phyloP scores from a whole-genome alignment of 2,888 invertebrate species.

The Pheosia gnoma region DNA sequence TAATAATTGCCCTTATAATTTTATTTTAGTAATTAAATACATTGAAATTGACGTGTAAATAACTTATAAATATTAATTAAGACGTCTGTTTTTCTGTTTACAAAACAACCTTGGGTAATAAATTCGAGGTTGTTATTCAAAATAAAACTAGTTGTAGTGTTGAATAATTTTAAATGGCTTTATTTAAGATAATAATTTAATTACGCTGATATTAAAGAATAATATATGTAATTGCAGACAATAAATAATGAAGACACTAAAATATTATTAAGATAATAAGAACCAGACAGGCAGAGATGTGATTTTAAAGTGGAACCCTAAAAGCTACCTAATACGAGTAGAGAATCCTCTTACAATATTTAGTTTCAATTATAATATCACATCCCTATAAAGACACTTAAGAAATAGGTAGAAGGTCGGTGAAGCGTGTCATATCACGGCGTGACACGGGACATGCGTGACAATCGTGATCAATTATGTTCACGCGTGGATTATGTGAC shows the following conservation, averaged over 20 bases:
- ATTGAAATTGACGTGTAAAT: slow-evolving; percentile 5
- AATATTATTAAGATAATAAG: background rate
- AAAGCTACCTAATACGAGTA: too few relatives aligned
- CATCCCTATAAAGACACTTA: too few relatives aligned
- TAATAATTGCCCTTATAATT: background rate
- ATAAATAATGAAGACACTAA: background rate
- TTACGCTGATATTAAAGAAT: background rate
- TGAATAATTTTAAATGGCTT: slow-evolving; percentile 8
- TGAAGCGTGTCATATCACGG: background rate
- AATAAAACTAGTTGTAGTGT: slow-evolving; percentile 26
- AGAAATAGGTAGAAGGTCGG: too few relatives aligned
- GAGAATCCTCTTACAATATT: too few relatives aligned
- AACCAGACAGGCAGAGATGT: too few relatives aligned
- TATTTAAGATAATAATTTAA: slow-evolving; percentile 1
- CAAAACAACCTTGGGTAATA: slow-evolving; percentile 29
- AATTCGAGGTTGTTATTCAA: slow-evolving; percentile 29
- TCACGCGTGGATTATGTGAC: background rate
- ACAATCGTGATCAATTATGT: background rate
- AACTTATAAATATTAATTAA: slow-evolving; percentile 27
- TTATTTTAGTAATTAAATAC: background rate
- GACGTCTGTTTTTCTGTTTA: slow-evolving; percentile 16
- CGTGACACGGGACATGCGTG: background rate
- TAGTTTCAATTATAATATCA: too few relatives aligned
- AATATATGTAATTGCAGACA: background rate
- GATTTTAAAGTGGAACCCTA: too few relatives aligned